Evolutionary conservation across 2,113 vertebrate species (phyloP).

Genomic region (Hemiprocne comata): DNA sequence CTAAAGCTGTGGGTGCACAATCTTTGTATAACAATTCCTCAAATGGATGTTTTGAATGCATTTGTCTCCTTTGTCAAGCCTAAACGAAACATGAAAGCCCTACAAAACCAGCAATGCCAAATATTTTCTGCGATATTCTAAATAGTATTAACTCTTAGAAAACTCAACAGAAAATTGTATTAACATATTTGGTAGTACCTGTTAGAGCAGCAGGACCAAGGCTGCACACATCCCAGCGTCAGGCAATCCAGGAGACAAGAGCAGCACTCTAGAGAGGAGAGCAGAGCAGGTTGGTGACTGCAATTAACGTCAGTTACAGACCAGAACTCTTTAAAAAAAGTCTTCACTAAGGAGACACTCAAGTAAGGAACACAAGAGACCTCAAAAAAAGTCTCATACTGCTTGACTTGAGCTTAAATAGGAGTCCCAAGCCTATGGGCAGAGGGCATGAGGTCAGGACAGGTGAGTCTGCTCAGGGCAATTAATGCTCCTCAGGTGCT

Average conservation of each 20-base stretch:
- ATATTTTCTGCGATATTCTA: neutral
- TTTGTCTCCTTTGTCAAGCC: neutral
- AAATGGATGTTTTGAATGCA: fast-evolving
- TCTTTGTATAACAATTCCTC: neutral
- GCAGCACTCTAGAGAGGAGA: neutral
- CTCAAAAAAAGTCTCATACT: fast-evolving
- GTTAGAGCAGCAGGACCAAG: neutral
- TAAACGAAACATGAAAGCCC: neutral
- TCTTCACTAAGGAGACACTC: neutral
- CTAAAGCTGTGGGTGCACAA: neutral
- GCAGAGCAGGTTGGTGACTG: neutral
- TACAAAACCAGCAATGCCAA: neutral
- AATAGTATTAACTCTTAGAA: neutral
- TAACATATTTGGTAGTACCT: neutral
- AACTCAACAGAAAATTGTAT: neutral
- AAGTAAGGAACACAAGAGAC: fast-evolving
- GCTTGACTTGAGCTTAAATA: neutral
- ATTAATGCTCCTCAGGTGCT: neutral
- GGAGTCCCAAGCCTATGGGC: fast-evolving
- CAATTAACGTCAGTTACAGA: neutral
- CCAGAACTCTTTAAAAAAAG: neutral
- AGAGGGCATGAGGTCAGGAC: no score
- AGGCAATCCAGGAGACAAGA: neutral
- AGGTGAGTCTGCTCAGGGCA: neutral
- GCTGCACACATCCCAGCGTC: fast-evolving